Evolutionary conservation across 2,797 vertebrate species (phyloP).

Genomic region (Taeniopygia guttata): DNA sequence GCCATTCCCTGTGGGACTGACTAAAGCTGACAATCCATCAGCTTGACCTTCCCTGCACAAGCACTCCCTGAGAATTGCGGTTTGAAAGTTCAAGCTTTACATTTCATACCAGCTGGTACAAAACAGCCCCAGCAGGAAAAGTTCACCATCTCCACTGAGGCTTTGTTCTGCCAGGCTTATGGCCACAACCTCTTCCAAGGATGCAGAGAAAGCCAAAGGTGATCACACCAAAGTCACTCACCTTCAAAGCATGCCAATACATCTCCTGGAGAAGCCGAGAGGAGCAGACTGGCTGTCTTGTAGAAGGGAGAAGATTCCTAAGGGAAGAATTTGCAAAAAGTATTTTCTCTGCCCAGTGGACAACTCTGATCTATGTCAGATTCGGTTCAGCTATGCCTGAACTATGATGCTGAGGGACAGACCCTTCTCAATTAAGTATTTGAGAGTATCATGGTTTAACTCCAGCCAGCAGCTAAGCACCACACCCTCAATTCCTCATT

Average conservation of each 20-base stretch:
- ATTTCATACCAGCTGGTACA: background rate
- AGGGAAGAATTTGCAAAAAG: background rate
- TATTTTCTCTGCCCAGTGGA: background rate
- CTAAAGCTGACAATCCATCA: constrained; percentile 49
- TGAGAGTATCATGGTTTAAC: background rate
- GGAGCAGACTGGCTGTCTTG: background rate
- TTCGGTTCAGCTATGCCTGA: background rate
- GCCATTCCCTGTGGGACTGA: background rate
- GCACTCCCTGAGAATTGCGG: background rate
- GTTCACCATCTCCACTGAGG: background rate
- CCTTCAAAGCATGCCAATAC: background rate
- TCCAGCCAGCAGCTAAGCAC: background rate
- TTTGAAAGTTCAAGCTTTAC: constrained; percentile 44
- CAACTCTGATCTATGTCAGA: background rate
- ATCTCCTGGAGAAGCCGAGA: background rate
- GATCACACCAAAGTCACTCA: background rate
- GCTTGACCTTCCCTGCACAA: constrained; percentile 24
- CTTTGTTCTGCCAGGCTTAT: rapidly evolving
- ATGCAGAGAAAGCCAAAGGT: background rate
- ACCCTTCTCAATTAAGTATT: background rate
- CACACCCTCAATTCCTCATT: background rate
- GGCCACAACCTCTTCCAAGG: background rate
- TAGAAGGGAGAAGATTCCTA: background rate
- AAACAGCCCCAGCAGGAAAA: background rate
- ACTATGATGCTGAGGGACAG: background rate